Evolutionary conservation across 1,140 invertebrate species (phyloP).

Genomic region (Plectrocnemia conspersa): DNA sequence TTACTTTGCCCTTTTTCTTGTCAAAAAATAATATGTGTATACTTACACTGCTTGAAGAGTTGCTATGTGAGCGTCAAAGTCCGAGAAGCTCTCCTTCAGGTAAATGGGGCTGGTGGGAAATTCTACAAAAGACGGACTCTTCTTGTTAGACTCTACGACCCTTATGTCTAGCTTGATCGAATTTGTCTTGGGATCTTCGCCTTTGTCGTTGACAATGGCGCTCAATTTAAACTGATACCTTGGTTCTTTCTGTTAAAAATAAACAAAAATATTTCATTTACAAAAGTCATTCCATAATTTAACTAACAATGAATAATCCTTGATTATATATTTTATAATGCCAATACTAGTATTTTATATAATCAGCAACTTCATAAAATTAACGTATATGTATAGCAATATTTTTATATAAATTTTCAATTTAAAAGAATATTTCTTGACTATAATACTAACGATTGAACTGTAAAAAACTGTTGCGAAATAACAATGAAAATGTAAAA

Average conservation of each 20-base stretch:
- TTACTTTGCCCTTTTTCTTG: no score
- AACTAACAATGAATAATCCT: slow-evolving; percentile 2
- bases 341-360: no score
- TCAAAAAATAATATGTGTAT: no score
- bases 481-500: no score
- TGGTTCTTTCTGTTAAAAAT: slow-evolving; percentile 55
- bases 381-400: no score
- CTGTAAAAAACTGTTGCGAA: no score
- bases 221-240: slow-evolving; percentile 67
- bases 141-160: slow-evolving; percentile 83
- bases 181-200: slow-evolving; percentile 56
- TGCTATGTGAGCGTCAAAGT: slow-evolving; percentile 64
- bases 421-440: no score
- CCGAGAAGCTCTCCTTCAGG: slow-evolving; percentile 67
- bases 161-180: slow-evolving; percentile 72
- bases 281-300: not conserved
- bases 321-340: no score
- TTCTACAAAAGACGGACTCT: slow-evolving; percentile 70
- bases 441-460: no score
- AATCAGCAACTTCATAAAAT: no score
- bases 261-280: not conserved
- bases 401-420: no score
- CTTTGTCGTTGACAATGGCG: slow-evolving; percentile 73
- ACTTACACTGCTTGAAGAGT: slow-evolving; percentile 65
- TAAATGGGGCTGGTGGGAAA: slow-evolving; percentile 56